Evolutionary conservation across 2,113 vertebrate genomes (phyloP).

Genomic region (Ornithorhynchus anatinus): DNA sequence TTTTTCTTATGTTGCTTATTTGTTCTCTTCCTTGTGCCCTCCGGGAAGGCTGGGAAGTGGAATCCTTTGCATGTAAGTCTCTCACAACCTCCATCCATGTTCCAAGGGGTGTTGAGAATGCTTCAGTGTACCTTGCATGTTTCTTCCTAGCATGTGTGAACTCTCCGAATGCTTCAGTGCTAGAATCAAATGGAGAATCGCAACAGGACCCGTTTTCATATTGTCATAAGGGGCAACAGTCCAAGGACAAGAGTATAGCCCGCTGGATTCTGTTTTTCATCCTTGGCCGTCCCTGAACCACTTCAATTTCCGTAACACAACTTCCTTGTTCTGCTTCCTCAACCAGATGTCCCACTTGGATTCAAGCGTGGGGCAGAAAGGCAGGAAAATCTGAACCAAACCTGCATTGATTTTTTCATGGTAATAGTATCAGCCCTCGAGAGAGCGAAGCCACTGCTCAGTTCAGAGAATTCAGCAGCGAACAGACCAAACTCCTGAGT

Average conservation of each 20-base stretch:
- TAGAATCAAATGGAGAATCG: too few relatives aligned
- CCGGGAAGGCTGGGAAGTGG: slow-evolving; percentile 93
- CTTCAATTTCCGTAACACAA: too few relatives aligned
- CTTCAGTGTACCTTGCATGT: not conserved
- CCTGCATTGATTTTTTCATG: too few relatives aligned
- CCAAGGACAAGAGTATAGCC: too few relatives aligned
- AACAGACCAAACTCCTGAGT: not conserved
- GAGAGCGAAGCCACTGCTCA: not conserved
- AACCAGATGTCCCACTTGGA: not conserved
- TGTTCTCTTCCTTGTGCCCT: slow-evolving; percentile 73
- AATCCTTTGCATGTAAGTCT: slow-evolving; percentile 96
- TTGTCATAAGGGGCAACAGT: too few relatives aligned
- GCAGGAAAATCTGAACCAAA: not conserved
- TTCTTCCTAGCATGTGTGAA: not conserved
- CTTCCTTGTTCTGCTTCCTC: too few relatives aligned
- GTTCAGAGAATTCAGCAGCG: not conserved
- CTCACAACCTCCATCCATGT: not conserved
- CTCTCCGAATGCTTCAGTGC: not conserved
- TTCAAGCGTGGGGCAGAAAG: not conserved
- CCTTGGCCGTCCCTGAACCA: too few relatives aligned
- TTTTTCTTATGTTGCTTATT: slow-evolving; percentile 68
- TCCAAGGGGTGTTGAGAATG: not conserved
- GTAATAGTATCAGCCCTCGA: not conserved
- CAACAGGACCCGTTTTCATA: too few relatives aligned
- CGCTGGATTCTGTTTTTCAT: too few relatives aligned